These are phyloP conservation scores for Morpho helenor DNA, from an alignment of 2,888 invertebrate species.

Conservation along the genomic window DNA sequence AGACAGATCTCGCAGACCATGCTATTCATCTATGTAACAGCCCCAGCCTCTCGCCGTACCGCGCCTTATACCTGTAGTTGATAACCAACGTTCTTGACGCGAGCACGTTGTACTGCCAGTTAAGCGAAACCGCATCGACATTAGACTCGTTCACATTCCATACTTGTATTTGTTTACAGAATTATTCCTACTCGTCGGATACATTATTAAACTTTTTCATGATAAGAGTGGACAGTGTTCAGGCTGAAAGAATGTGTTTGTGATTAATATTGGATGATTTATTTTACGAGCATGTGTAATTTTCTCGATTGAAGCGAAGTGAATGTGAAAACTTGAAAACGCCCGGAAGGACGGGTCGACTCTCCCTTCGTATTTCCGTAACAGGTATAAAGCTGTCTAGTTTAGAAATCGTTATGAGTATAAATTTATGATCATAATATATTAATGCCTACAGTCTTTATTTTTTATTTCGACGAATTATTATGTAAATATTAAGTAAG, in stretches of 20 bases:
- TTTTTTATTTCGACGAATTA: too few relatives aligned
- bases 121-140: conserved; percentile 5
- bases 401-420: conserved; percentile 15
- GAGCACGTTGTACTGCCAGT: conserved; percentile 39
- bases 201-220: conserved; percentile 1
- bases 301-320: conserved; percentile 33
- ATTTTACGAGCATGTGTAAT: conserved; percentile 10
- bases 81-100: conserved; percentile 49
- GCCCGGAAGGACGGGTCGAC: conserved; percentile 55
- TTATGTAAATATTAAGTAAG: too few relatives aligned
- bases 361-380: conserved; percentile 50
- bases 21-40: conserved; percentile 32
- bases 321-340: conserved; percentile 58
- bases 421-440: too few relatives aligned
- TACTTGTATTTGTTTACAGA: conserved; percentile 22
- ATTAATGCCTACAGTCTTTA: too few relatives aligned
- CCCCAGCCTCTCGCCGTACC: conserved; percentile 51
- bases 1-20: conserved; percentile 13
- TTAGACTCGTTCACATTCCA: conserved; percentile 24
- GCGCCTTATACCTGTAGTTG: conserved; percentile 27
- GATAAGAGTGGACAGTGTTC: conserved; percentile 5
- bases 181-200: not conserved
- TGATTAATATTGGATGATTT: conserved; percentile 5
- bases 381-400: conserved; percentile 47
- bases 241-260: conserved; percentile 2